These are phyloP conservation scores for Harpagoxenus sublaevis DNA, from an alignment of 2,888 invertebrate genomes.

Conservation along the genomic window DNA sequence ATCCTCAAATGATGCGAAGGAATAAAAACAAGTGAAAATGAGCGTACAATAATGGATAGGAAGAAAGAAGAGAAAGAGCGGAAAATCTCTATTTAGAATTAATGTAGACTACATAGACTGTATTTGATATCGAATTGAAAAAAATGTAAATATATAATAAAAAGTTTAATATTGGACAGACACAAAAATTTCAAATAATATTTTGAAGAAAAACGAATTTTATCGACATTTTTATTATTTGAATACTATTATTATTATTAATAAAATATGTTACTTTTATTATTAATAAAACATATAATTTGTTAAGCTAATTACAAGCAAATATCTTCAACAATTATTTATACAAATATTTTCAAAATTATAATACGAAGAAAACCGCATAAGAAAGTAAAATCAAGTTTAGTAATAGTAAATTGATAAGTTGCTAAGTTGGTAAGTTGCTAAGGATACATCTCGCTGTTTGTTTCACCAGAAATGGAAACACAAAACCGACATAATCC, in stretches of 20 bases:
- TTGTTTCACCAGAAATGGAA: conserved; percentile 31
- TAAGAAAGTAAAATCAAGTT: conserved; percentile 20
- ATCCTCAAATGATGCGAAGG: background rate
- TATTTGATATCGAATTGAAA: background rate
- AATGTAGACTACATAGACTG: background rate
- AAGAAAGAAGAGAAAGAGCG: background rate
- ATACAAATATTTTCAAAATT: background rate
- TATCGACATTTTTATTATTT: background rate
- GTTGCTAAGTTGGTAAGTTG: conserved; percentile 12
- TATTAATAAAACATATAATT: background rate
- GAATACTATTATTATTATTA: background rate
- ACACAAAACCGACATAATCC: conserved; percentile 38
- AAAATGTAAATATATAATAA: background rate
- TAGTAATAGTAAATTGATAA: conserved; percentile 30
- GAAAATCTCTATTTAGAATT: background rate
- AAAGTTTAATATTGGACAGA: background rate
- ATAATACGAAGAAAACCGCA: background rate
- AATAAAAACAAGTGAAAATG: background rate
- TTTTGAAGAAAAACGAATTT: background rate
- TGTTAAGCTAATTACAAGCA: background rate
- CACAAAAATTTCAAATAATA: background rate
- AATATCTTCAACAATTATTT: background rate
- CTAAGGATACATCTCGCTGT: conserved; percentile 18
- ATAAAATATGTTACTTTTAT: background rate
- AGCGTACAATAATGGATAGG: background rate